Conservation (phyloP, 92 coral and sea anemone species). For the Palythoa grandis region DNA sequence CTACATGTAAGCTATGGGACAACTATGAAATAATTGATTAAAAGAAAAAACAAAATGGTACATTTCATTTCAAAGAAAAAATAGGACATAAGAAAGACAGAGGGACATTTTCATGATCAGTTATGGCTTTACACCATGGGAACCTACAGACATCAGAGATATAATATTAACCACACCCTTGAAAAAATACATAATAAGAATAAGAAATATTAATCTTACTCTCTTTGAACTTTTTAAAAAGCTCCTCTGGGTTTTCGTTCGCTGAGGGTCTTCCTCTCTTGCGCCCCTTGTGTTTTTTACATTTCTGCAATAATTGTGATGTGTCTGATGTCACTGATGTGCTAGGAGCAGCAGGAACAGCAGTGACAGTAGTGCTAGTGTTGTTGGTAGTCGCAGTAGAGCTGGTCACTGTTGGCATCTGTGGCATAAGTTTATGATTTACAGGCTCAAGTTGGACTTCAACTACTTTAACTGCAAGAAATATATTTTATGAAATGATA, state of each 20-base stretch:
- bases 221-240: constrained; percentile 36
- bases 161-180: constrained; percentile 26
- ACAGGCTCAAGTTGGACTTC: constrained; percentile 45
- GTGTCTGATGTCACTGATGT: constrained; percentile 32
- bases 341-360: constrained; percentile 36
- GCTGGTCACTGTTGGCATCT: constrained; percentile 47
- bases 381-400: constrained; percentile 43
- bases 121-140: constrained; percentile 22
- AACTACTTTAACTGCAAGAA: constrained; percentile 47
- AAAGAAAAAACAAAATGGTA: constrained; percentile 30
- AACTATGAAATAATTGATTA: constrained; percentile 38
- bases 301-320: constrained; percentile 22
- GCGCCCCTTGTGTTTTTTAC: constrained; percentile 43
- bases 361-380: constrained; percentile 42
- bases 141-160: constrained; percentile 29
- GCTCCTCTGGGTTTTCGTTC: constrained; percentile 46
- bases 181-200: constrained; percentile 32
- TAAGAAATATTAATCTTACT: constrained; percentile 43
- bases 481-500: constrained; percentile 45
- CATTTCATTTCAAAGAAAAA: constrained; percentile 33
- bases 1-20: constrained; percentile 48
- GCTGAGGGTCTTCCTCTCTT: constrained; percentile 50
- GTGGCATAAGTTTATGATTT: constrained; percentile 43
- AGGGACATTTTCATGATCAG: constrained; percentile 29
- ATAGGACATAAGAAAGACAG: constrained; percentile 32